These are phyloP conservation scores for Pungitius pungitius DNA, from an alignment of 2,113 vertebrate genomes.

Conservation along the genomic window DNA sequence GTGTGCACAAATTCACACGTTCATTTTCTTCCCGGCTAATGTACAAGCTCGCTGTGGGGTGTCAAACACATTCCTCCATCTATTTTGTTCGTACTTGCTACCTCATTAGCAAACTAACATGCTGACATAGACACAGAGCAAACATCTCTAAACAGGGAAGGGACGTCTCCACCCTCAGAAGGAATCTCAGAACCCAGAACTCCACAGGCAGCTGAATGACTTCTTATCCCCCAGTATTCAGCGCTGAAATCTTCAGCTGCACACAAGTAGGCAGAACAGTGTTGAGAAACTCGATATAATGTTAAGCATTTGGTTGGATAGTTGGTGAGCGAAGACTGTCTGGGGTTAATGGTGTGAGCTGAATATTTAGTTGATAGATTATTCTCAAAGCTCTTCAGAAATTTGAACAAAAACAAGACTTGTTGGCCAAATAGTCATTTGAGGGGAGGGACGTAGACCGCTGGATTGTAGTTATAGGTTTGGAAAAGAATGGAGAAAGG, in stretches of 20 bases:
- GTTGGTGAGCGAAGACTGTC: background rate
- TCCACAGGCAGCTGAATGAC: constrained; percentile 61
- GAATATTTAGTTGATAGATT: background rate
- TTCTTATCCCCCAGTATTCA: constrained; percentile 32
- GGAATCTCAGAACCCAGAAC: constrained; percentile 62
- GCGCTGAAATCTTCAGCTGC: constrained; percentile 27
- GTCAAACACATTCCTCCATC: constrained; percentile 35
- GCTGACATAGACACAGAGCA: constrained; percentile 53
- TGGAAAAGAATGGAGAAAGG: constrained; percentile 58
- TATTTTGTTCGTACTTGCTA: constrained; percentile 52
- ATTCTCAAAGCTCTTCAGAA: constrained; percentile 7
- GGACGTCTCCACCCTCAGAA: constrained; percentile 63
- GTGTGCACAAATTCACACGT: background rate
- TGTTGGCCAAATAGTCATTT: background rate
- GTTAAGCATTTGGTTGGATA: background rate
- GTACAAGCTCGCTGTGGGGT: constrained; percentile 13
- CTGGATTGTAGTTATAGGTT: constrained; percentile 42
- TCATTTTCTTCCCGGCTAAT: background rate
- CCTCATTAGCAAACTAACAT: constrained; percentile 48
- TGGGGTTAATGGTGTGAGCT: background rate
- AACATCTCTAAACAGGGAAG: constrained; percentile 47
- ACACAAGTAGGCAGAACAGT: background rate
- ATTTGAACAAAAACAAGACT: constrained; percentile 20
- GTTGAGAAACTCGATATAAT: background rate
- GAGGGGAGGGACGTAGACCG: constrained; percentile 12